phyloP scores from a whole-genome alignment of 2,888 invertebrate species.

The Stictocephala bisonia region DNA sequence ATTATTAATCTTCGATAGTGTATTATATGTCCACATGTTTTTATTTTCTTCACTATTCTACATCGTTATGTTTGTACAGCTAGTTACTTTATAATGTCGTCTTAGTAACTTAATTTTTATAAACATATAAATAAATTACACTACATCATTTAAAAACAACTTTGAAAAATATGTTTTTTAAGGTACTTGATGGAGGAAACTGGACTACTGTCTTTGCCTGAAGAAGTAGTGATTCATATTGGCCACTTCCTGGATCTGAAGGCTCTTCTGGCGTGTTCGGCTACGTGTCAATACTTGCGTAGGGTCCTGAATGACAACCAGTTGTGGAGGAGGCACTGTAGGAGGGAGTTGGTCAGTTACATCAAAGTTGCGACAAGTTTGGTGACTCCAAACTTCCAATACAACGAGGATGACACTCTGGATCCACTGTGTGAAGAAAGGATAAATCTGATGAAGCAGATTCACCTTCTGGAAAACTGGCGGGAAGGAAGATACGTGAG shows the following conservation, averaged over 20 bases:
- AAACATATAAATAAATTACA: no score
- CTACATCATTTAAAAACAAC: no score
- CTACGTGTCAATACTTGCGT: background rate
- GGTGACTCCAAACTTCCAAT: background rate
- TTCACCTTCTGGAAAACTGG: slow-evolving; percentile 22
- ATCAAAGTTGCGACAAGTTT: background rate
- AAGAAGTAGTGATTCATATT: slow-evolving; percentile 6
- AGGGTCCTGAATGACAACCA: slow-evolving; percentile 6
- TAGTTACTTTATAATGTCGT: no score
- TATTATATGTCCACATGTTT: no score
- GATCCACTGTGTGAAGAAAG: slow-evolving; percentile 7
- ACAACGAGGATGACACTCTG: background rate
- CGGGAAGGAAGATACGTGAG: background rate
- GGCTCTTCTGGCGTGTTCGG: slow-evolving; percentile 15
- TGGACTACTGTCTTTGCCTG: background rate
- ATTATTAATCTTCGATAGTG: no score
- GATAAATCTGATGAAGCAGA: slow-evolving; percentile 4
- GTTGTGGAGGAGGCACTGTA: slow-evolving; percentile 11
- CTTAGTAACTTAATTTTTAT: no score
- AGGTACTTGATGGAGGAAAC: slow-evolving; percentile 26
- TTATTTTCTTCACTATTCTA: no score
- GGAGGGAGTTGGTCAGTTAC: background rate
- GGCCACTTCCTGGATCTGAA: background rate
- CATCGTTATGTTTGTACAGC: no score
- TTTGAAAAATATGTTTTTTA: no score